Evolutionary conservation across 1,140 invertebrate species (phyloP).

Genomic region (Drosophila ananassae): DNA sequence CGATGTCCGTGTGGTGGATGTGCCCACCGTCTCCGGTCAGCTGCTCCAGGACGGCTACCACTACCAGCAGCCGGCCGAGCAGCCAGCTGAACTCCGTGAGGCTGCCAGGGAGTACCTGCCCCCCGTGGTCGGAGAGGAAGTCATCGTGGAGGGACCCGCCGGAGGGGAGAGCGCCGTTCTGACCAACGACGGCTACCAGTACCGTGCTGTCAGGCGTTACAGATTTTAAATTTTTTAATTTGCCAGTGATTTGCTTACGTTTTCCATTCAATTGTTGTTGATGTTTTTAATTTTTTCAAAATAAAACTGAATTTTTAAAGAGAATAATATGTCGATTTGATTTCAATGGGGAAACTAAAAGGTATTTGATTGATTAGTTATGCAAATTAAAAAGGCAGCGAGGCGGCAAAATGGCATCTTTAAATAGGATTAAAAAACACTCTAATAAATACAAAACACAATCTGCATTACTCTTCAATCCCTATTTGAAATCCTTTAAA

Average conservation of each 20-base stretch:
- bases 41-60: slow-evolving; percentile 71
- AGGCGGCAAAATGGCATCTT: background rate
- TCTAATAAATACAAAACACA: too few relatives aligned
- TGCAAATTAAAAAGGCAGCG: slow-evolving; percentile 21
- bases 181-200: slow-evolving; percentile 76
- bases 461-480: too few relatives aligned
- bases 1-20: slow-evolving; percentile 63
- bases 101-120: slow-evolving; percentile 65
- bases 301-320: slow-evolving; percentile 29
- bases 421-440: slow-evolving; percentile 20
- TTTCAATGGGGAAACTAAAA: background rate
- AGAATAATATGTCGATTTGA: background rate
- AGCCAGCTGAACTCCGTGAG: slow-evolving; percentile 57
- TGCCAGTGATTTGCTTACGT: slow-evolving; percentile 9
- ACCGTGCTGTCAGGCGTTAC: slow-evolving; percentile 70
- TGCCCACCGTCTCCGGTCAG: slow-evolving; percentile 48
- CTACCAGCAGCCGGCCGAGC: slow-evolving; percentile 66
- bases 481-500: background rate
- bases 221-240: slow-evolving; percentile 59
- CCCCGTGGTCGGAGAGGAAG: slow-evolving; percentile 37
- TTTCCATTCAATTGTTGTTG: slow-evolving; percentile 25
- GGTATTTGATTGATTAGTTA: slow-evolving; percentile 16
- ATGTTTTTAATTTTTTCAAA: slow-evolving; percentile 28
- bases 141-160: slow-evolving; percentile 61
- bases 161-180: slow-evolving; percentile 64